These are phyloP conservation scores for Agrenia bidenticulata DNA, from an alignment of 2,888 invertebrate genomes.

Conservation along the genomic window DNA sequence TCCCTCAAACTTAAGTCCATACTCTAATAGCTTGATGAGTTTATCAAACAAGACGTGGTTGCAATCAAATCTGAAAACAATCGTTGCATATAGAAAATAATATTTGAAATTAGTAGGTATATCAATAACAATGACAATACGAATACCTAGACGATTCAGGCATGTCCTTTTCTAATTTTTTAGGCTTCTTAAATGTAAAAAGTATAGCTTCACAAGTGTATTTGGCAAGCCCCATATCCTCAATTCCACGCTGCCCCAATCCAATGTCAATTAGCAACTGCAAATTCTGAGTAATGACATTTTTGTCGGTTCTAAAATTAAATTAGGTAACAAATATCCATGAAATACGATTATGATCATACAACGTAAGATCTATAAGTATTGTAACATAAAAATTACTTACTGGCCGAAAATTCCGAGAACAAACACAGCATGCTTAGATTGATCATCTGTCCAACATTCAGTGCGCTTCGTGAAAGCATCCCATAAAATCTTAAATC, in stretches of 20 bases:
- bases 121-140: slow-evolving; percentile 6
- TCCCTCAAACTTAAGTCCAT: slow-evolving; percentile 38
- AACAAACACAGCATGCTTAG: slow-evolving; percentile 42
- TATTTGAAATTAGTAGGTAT: neutral
- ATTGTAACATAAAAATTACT: too few species aligned
- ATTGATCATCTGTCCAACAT: slow-evolving; percentile 32
- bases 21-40: slow-evolving; percentile 33
- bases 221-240: slow-evolving; percentile 40
- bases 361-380: neutral
- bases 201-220: slow-evolving; percentile 47
- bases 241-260: slow-evolving; percentile 26
- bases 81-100: too few species aligned
- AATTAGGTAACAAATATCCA: neutral
- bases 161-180: neutral
- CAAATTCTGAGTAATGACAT: slow-evolving; percentile 39
- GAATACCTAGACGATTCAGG: neutral
- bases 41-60: slow-evolving; percentile 37
- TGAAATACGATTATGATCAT: neutral
- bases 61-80: slow-evolving; percentile 28
- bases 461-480: slow-evolving; percentile 37
- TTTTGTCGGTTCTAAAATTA: slow-evolving; percentile 18
- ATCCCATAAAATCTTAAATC: slow-evolving; percentile 39
- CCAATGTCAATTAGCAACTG: slow-evolving; percentile 27
- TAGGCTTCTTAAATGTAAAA: slow-evolving; percentile 13
- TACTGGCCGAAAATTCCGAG: slow-evolving; percentile 40